Base-by-base conservation (phyloP, 37 sponge, comb jelly and placozoan genomes). In the Haliclona indistincta region DNA sequence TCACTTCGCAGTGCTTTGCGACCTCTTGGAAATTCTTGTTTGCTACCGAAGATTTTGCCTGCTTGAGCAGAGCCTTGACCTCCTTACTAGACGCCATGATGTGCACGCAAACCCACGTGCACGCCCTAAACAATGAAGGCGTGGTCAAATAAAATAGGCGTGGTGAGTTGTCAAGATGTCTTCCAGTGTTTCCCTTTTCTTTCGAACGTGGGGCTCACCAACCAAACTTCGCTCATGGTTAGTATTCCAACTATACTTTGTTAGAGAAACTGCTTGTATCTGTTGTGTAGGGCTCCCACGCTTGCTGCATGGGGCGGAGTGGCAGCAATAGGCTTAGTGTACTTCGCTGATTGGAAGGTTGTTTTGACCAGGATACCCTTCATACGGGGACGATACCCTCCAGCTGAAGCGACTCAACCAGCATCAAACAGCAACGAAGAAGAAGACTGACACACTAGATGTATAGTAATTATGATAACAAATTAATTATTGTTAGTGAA, bases 1-100 rank as follows among this genome's bases (percentile, higher is more conserved):
- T 70, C 47, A 93, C 95, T 88, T 90, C 62, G 47, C 95, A 94
- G 28, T 55, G 37, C 39, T 61, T 76, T 30, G 69, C 33, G 0
- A 56, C 81, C 56, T 82, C 84, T 38, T 86, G 44, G 41, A 71
- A 90, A 4, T 94, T 77, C 45, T 87, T 79, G 62, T 71, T 58
- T 25, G 43, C 75, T 38, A 94, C 53, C 20, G 91, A 88, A 30
- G 76, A 71, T 52, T 81, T 77, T 0, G 95, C 95, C 54, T 81
- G 65, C 38, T 94, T 94, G 25, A 94, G 54, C 15, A 42, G 74
- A 68, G 67, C 65, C 56, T 89, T 94, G 2, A 89, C 56, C 54
- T 86, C 90, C 44, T 89, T 94, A 22, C 76, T 41, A 30, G 84
- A 26, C 70, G 43, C 43, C 42, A 38, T 60, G 13, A 8, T 47